Evolutionary conservation across 2,113 vertebrate genomes (phyloP).

Genomic region (Takifugu flavidus): DNA sequence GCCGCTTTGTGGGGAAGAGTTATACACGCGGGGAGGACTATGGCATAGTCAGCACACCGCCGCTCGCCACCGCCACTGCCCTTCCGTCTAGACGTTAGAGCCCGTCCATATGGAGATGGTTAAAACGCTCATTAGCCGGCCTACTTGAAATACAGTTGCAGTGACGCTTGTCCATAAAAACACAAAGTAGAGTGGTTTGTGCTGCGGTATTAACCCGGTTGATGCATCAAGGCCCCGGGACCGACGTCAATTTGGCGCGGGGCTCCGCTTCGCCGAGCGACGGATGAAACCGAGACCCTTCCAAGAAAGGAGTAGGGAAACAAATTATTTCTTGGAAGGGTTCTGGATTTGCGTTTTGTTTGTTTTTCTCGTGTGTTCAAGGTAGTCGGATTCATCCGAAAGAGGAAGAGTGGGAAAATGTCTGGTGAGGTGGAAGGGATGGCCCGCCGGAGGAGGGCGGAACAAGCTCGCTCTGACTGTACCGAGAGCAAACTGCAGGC

Average conservation of each 20-base stretch:
- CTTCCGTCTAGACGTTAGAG: constrained; percentile 69
- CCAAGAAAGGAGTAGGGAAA: constrained; percentile 55
- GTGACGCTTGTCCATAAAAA: constrained; percentile 78
- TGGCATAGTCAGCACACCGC: constrained; percentile 67
- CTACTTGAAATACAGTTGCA: constrained; percentile 75
- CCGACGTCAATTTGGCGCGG: constrained; percentile 63
- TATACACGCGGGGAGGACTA: constrained; percentile 59
- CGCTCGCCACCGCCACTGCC: constrained; percentile 63
- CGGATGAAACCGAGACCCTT: constrained; percentile 50
- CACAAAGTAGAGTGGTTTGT: constrained; percentile 66
- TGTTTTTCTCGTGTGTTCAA: constrained; percentile 2
- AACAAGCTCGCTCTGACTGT: constrained; percentile 17
- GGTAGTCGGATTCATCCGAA: constrained; percentile 52
- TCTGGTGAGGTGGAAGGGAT: constrained; percentile 62
- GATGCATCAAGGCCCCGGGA: constrained; percentile 58
- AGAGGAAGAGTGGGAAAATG: constrained; percentile 63
- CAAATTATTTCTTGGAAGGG: constrained; percentile 60
- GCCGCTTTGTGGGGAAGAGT: constrained; percentile 57
- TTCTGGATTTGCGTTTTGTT: constrained; percentile 33
- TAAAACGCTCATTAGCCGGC: constrained; percentile 77
- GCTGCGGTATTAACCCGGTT: constrained; percentile 64
- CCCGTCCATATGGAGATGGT: constrained; percentile 75
- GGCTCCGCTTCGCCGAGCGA: constrained; percentile 42
- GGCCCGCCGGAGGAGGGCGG: constrained; percentile 62
- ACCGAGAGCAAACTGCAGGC: background rate